Percentiles rank a stretch among this genome's conserved stretches.
Conservation (phyloP, 2,888 invertebrate genomes). For the Heteromurus nitidus region DNA sequence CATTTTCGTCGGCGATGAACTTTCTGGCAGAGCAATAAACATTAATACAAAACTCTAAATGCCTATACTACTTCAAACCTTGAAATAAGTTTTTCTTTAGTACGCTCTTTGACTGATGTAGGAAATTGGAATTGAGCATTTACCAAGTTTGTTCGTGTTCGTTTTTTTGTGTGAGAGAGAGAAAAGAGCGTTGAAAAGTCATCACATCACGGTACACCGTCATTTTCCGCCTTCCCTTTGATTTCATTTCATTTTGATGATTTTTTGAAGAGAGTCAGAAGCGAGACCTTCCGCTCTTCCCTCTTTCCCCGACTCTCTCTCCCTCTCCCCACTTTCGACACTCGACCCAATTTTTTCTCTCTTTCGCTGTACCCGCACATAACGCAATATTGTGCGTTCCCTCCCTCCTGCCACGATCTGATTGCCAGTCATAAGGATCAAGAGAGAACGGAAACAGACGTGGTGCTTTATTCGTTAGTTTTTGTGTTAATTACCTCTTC, state of each 20-base stretch:
- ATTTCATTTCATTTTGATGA: conserved; percentile 7
- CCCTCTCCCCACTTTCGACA: too few species aligned
- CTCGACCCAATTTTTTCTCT: too few species aligned
- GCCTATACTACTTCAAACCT: neutral
- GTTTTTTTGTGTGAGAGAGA: neutral
- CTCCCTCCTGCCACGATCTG: neutral
- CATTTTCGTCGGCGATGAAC: too few species aligned
- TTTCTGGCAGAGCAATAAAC: too few species aligned
- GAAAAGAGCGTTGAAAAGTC: neutral
- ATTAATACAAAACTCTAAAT: too few species aligned
- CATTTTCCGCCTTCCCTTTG: conserved; percentile 40
- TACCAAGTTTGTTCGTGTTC: neutral
- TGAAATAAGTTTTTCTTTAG: neutral
- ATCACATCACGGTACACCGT: conserved; percentile 26
- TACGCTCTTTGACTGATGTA: too few species aligned
- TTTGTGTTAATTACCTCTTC: conserved; percentile 20
- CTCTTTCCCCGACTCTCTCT: neutral
- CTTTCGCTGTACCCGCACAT: too few species aligned
- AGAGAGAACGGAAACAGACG: neutral
- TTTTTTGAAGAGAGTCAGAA: conserved; percentile 1
- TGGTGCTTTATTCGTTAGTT: conserved; percentile 12
- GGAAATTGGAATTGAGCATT: conserved; percentile 53
- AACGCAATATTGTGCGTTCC: too few species aligned
- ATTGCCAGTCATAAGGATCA: neutral
- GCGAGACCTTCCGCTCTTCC: neutral